phyloP scores from a whole-genome alignment of 2,113 vertebrate genomes.

The Phrynocephalus versicolor region DNA sequence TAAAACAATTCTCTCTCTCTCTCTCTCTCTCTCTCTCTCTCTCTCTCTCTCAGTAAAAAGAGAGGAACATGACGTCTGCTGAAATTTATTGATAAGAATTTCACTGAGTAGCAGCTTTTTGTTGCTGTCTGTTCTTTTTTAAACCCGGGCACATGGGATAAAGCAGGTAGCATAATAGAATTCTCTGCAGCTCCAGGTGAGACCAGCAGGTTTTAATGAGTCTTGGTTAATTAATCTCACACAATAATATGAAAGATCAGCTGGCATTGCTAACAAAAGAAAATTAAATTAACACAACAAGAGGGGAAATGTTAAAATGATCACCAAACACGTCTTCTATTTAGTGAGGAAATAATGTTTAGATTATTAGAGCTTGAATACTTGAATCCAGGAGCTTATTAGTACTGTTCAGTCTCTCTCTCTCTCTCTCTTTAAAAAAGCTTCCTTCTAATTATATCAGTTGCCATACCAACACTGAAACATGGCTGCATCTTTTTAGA shows the following conservation, averaged over 20 bases:
- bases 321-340: background rate
- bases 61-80: conserved; percentile 31
- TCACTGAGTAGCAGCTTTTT: conserved; percentile 40
- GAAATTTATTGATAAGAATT: conserved; percentile 49
- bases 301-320: background rate
- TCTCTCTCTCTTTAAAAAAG: background rate
- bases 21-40: too few relatives aligned
- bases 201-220: conserved; percentile 37
- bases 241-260: conserved; percentile 28
- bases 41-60: background rate
- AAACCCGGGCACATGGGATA: conserved; percentile 11
- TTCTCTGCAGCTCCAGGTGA: background rate
- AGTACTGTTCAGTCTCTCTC: conserved; percentile 16
- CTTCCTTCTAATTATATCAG: conserved; percentile 28
- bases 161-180: background rate
- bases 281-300: conserved; percentile 34
- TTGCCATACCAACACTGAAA: conserved; percentile 18
- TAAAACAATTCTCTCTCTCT: too few relatives aligned
- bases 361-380: background rate
- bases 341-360: background rate
- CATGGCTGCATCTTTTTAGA: conserved; percentile 21
- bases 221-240: conserved; percentile 16
- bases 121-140: conserved; percentile 22
- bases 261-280: background rate
- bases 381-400: conserved; percentile 7